Evolutionary conservation across 1,140 invertebrate species (phyloP).

Genomic region (Thaumatotibia leucotreta): DNA sequence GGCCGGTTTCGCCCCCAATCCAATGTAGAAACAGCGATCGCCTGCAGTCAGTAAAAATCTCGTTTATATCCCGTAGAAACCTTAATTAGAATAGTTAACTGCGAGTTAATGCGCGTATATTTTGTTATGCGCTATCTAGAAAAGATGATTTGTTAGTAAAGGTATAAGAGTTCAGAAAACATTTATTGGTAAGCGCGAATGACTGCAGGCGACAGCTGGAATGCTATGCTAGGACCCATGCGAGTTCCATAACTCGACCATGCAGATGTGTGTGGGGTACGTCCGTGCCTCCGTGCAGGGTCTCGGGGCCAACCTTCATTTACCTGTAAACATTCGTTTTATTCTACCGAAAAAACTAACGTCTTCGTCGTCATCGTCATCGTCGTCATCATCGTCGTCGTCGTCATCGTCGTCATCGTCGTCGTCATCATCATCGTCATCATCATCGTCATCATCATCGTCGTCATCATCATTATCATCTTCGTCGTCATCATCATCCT

Average conservation of each 20-base stretch:
- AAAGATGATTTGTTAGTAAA: constrained; percentile 63
- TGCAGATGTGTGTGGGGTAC: constrained; percentile 69
- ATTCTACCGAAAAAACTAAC: constrained; percentile 74
- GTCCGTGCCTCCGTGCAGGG: constrained; percentile 64
- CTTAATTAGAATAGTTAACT: constrained; percentile 57
- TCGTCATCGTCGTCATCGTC: constrained; percentile 47
- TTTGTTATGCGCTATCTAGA: constrained; percentile 56
- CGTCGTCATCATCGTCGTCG: constrained; percentile 50
- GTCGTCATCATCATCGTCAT: constrained; percentile 52
- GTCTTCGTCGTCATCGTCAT: constrained; percentile 75
- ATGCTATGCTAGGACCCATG: constrained; percentile 56
- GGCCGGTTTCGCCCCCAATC: constrained; percentile 90
- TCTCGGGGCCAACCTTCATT: constrained; percentile 60
- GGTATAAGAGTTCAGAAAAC: constrained; percentile 65
- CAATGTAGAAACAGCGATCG: constrained; percentile 97
- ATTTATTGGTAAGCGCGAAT: constrained; percentile 71
- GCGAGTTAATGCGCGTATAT: constrained; percentile 54
- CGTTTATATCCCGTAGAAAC: constrained; percentile 65
- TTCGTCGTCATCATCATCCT: constrained; percentile 73
- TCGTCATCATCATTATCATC: constrained; percentile 64
- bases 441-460: constrained; percentile 64
- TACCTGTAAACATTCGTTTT: constrained; percentile 74
- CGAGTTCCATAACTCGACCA: constrained; percentile 61
- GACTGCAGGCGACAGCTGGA: constrained; percentile 75
- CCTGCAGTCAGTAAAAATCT: constrained; percentile 82